Conservation (phyloP, 2,113 vertebrate genomes). For the Tachysurus vachellii region DNA sequence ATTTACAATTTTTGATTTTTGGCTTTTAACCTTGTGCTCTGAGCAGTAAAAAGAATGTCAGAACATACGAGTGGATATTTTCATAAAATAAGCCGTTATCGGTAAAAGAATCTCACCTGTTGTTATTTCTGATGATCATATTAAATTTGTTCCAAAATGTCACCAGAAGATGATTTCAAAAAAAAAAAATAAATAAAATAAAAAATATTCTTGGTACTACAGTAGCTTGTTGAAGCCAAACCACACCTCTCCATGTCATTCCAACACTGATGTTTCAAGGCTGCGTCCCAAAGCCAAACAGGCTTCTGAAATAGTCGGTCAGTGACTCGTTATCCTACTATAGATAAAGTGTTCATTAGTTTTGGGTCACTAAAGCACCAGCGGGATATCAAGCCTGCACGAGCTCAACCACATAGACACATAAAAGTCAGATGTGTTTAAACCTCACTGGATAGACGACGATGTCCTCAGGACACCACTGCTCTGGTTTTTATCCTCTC, state of each 20-base stretch:
- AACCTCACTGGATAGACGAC: not conserved
- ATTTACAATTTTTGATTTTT: too few relatives aligned
- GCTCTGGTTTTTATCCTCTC: constrained; percentile 1
- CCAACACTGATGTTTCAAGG: not conserved
- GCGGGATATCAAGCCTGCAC: not conserved
- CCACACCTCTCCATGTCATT: not conserved
- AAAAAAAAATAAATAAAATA: too few relatives aligned
- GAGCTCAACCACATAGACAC: not conserved
- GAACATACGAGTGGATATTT: too few relatives aligned
- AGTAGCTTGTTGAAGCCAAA: not conserved
- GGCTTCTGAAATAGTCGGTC: not conserved
- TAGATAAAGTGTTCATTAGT: not conserved
- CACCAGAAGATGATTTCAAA: not conserved
- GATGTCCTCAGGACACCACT: not conserved
- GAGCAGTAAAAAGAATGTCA: too few relatives aligned
- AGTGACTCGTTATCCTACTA: not conserved
- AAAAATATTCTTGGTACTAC: not conserved
- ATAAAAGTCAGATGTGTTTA: not conserved
- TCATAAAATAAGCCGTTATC: not conserved
- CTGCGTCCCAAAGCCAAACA: not conserved
- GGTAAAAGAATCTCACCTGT: not conserved
- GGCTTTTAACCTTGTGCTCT: too few relatives aligned
- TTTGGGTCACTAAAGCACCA: not conserved
- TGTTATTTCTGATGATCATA: not conserved
- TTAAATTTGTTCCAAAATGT: too few relatives aligned